Base-by-base conservation (phyloP, 2,888 invertebrate species). In the Eudasyphora cyanicolor region DNA sequence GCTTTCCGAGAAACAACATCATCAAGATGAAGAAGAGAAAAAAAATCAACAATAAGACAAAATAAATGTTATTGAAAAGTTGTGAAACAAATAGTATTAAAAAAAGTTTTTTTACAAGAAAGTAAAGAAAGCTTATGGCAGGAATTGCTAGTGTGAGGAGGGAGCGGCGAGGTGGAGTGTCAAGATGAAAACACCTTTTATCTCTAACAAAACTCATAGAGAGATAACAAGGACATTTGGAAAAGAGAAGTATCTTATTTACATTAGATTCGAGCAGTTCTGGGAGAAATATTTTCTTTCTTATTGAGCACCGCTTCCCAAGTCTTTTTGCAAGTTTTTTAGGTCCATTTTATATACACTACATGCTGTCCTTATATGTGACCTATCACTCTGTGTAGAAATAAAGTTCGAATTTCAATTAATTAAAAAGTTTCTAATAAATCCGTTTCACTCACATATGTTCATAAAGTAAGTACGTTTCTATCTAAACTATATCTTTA, bases 11-110 rank as follows among this genome's bases (percentile, higher is more conserved):
- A 45, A 32, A 32, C 32, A n/a, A n/a, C n/a, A n/a, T n/a, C n/a
- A n/a, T n/a, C n/a, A n/a, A n/a, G n/a, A n/a, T n/a, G 32, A 8
- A 32, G 32, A 32, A 6, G 32, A 32, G 32, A 32, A 32, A 32
- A 32, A 32, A 75, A 57, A n/a, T 69, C 3, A n/a, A 49, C 12
- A 19, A 67, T n/a, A n/a, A 24, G 49, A 64, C 38, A 69, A 76
- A 62, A 71, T 32, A 45, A 81, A 81, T 60, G 10, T 69, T 76
- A 80, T 83, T 83, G 81, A 79, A 79, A 84, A 84, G 71, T 69
- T 76, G 79, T 73, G 81, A 84, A 78, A 78, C 78, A 84, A 81
- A 84, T 77, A 75, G 75, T 80, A 83, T 80, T 83, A 83, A 77
- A 83, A n/a, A 83, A 82, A 83, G 27, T 80, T 83, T n/a, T n/a